Base-by-base conservation (phyloP, 2,113 vertebrate genomes). In the Heliornis fulica region DNA sequence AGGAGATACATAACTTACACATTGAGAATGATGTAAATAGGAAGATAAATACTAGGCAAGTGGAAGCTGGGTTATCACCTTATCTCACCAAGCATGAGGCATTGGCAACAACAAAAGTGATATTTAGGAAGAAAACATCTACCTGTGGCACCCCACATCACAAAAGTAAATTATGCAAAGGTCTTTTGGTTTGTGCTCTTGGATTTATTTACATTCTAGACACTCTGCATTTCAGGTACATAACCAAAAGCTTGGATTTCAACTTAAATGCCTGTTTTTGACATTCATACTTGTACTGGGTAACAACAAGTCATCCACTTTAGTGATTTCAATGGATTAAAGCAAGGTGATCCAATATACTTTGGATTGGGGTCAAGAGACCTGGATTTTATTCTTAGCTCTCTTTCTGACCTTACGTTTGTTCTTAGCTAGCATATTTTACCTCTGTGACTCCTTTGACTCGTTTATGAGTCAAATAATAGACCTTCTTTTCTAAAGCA, bases 361-460 rank as follows among this genome's bases (percentile, higher is more conserved):
- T 68, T 54, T 57, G 60, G 65, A 69, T 1, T 66, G 32, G 15
- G 14, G 34, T 82, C 60, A 94, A 51, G 43, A 84, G 65, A 87
- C 29, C 12, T 64, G 43, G 7, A 60, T 66, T 94, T 87, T 81
- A 77, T 92, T 90, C 60, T 88, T 71, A 94, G n/a, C 32, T 70
- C 23, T 84, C 4, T 59, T 77, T 63, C 20, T 82, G 68, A 71
- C 32, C n/a, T 45, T 18, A 36, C 46, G 29, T 78, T 66, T 60
- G 31, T 51, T 77, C 80, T 81, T 53, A 80, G 66, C 19, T 82
- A 63, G 34, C 15, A 28, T 68, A 78, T 87, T 92, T 93, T 94
- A 82, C 29, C 34, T 53, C 32, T 68, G 46, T 94, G 64, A 77
- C 16, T 88, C 59, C 48, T 91, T 75, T 50, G 11, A 63, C 10